Conservation (phyloP, 2,888 invertebrate genomes). For the Plagiodera versicolora region DNA sequence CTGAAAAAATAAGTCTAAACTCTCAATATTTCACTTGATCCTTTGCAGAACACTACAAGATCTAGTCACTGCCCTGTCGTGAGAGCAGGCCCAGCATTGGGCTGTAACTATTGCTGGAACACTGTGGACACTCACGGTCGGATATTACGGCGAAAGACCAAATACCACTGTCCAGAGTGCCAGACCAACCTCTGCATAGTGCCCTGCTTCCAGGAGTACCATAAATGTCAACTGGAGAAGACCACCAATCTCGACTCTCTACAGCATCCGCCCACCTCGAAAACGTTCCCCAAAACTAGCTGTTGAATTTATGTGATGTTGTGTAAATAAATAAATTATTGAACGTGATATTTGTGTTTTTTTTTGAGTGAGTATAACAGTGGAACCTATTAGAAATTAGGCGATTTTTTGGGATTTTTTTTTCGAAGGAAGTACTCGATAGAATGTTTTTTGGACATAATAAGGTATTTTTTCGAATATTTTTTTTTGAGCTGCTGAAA, state of each 20-base stretch:
- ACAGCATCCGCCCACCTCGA: conserved; percentile 9
- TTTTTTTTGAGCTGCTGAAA: too few relatives aligned
- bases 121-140: conserved; percentile 82
- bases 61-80: conserved; percentile 84
- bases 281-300: conserved; percentile 20
- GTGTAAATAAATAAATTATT: conserved; percentile 18
- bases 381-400: too few relatives aligned
- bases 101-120: conserved; percentile 91
- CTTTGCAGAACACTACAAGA: conserved; percentile 55
- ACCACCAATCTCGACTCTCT: conserved; percentile 7
- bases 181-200: conserved; percentile 88
- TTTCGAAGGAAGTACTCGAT: too few relatives aligned
- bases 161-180: conserved; percentile 89
- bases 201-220: conserved; percentile 85
- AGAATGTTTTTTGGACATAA: too few relatives aligned
- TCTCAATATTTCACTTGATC: too few relatives aligned
- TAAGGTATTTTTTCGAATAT: too few relatives aligned
- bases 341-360: neutral
- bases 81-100: conserved; percentile 79
- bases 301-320: conserved; percentile 8
- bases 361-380: too few relatives aligned
- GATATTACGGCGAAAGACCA: conserved; percentile 81
- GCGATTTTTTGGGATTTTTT: too few relatives aligned
- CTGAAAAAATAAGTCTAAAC: too few relatives aligned
- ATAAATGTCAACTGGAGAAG: conserved; percentile 56